A percentile compares a stretch with the other conserved stretches of the same genome.
Evolutionary conservation across 2,113 vertebrate genomes (phyloP).

Genomic region (Salvator merianae): DNA sequence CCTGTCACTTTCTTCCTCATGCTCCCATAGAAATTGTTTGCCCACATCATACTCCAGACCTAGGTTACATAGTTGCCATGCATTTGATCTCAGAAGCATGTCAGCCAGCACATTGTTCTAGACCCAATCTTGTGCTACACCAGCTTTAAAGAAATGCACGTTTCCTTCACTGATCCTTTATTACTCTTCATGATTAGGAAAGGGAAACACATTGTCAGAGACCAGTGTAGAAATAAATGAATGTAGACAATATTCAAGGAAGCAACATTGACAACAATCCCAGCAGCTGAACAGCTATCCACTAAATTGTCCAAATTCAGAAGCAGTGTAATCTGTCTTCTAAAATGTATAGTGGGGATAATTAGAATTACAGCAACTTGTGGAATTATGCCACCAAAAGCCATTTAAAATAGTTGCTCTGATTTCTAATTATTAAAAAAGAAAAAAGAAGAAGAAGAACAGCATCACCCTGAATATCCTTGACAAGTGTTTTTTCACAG

Average conservation of each 20-base stretch:
- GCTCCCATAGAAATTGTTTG: neutral
- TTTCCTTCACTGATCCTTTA: slow-evolving; percentile 53
- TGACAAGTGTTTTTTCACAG: neutral
- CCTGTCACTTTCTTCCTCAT: neutral
- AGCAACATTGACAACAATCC: no score
- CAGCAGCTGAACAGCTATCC: neutral
- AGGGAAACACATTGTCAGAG: slow-evolving; percentile 17
- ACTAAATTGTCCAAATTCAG: neutral
- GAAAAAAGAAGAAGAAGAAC: no score
- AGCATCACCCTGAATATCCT: neutral
- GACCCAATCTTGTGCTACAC: neutral
- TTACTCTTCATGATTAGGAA: slow-evolving; percentile 44
- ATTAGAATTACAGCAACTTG: neutral
- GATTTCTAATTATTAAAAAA: neutral
- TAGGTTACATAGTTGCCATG: neutral
- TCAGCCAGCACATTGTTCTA: neutral
- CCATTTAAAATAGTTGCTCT: no score
- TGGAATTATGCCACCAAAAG: no score
- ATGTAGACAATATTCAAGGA: slow-evolving; percentile 3
- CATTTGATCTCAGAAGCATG: neutral
- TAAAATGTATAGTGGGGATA: neutral
- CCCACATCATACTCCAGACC: neutral
- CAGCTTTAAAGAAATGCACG: neutral
- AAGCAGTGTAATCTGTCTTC: neutral
- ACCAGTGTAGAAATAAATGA: slow-evolving; percentile 28